Percentiles rank a stretch among this genome's conserved stretches.
phyloP scores from a whole-genome alignment of 2,888 invertebrate species.

The Drosophila setosimentum region DNA sequence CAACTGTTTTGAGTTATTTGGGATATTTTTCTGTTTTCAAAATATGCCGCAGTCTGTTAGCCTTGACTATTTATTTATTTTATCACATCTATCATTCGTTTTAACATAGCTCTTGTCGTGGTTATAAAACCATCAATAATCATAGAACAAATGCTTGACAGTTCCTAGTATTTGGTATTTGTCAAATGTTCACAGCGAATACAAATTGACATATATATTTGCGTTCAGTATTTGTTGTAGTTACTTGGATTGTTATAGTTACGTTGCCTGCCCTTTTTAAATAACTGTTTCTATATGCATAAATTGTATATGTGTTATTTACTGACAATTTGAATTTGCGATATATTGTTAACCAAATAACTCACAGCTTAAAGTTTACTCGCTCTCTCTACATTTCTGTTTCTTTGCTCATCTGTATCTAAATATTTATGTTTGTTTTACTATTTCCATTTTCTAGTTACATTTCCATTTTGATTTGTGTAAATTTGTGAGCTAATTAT shows the following conservation, averaged over 20 bases:
- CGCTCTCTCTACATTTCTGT: too few species aligned
- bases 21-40: background rate
- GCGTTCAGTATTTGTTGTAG: slow-evolving; percentile 13
- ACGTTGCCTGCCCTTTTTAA: background rate
- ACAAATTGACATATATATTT: slow-evolving; percentile 29
- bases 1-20: background rate
- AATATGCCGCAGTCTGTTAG: background rate
- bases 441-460: background rate
- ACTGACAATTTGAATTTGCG: background rate
- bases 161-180: slow-evolving; percentile 33
- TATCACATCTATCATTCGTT: background rate
- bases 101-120: background rate
- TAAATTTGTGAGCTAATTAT: slow-evolving; percentile 38
- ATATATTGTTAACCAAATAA: background rate
- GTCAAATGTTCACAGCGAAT: slow-evolving; percentile 22
- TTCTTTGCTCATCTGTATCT: background rate
- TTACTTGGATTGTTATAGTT: background rate
- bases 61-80: background rate
- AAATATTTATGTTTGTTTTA: background rate
- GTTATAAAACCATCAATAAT: background rate
- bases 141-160: background rate
- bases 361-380: too few species aligned
- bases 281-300: background rate
- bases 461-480: background rate
- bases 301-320: background rate